phyloP scores from a whole-genome alignment of 2,113 vertebrate species.

The Nothocercus nigrocapillus region DNA sequence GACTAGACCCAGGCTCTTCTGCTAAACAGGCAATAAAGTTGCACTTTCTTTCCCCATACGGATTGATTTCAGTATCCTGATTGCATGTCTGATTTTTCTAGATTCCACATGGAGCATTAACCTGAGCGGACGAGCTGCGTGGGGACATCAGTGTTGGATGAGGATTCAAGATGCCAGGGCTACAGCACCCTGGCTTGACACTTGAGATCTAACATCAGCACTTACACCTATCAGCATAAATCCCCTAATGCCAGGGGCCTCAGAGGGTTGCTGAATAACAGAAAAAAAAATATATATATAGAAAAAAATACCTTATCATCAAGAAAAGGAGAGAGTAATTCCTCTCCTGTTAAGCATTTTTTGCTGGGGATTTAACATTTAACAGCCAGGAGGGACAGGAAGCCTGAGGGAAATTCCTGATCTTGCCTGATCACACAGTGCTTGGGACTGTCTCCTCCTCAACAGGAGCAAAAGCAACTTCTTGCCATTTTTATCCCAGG shows the following conservation, averaged over 20 bases:
- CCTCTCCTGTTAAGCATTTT: not conserved
- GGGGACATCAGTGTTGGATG: not conserved
- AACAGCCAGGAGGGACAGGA: not conserved
- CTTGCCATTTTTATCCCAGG: not conserved
- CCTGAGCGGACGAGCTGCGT: rapidly evolving
- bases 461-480: not conserved
- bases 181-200: rapidly evolving
- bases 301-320: not conserved
- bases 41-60: not conserved
- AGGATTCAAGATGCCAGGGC: not conserved
- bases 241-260: not conserved
- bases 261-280: not conserved
- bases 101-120: not conserved
- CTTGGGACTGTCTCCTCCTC: not conserved
- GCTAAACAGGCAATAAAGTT: not conserved
- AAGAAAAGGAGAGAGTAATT: not conserved
- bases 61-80: too few species aligned
- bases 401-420: not conserved
- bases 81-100: not conserved
- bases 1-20: not conserved
- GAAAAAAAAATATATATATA: not conserved
- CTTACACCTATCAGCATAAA: not conserved
- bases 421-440: not conserved
- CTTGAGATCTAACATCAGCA: rapidly evolving
- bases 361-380: not conserved